Base-by-base conservation (phyloP, 23 tunicate species). In the Corella eumyota region DNA sequence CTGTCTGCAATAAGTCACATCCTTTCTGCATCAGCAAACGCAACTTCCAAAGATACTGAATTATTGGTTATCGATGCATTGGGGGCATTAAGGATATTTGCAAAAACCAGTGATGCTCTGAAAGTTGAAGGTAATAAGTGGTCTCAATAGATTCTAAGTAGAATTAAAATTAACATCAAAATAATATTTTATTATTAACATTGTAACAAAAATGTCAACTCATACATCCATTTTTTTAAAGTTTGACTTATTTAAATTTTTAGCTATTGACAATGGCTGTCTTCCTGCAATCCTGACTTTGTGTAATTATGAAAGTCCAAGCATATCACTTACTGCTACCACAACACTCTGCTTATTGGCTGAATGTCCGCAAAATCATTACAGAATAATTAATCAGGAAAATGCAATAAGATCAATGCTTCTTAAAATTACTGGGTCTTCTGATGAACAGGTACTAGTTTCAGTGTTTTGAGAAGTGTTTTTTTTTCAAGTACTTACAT, bases 371-470 rank as follows among this genome's bases (percentile, higher is more conserved):
- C 32, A 36, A 45, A 85, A 76, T 56, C 94, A 85, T 45, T 13
- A 21, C 3, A 69, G 65, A 20, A 79, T 85, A 34, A 70, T 85
- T 19, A 28, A 61, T 1, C 78, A 85, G 30, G 62, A 66, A 46
- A 60, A 66, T 19, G 61, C 70, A n/a, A 47, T 85, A 34, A 46
- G 74, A 19, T 21, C 62, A 5, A 21, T 85, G 50, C 68, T 85
- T 27, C 31, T 55, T 36, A 72, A 56, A 58, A 56, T 85, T 24
- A 22, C 66, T 7, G 21, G 50, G 38, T 63, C 94, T 0, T 30
- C 62, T n/a, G 94, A 85, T 64, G 94, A 85, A 27, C 83, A 85
- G 84, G 94, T 76, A 6, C 19, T 61, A 3, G 48, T 13, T n/a
- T n/a, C n/a, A n/a, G n/a, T n/a, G n/a, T n/a, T n/a, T n/a, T 44